A percentile compares a stretch with the other conserved stretches of the same genome.
phyloP scores from a whole-genome alignment of 2,113 vertebrate species.

The Tichodroma muraria region DNA sequence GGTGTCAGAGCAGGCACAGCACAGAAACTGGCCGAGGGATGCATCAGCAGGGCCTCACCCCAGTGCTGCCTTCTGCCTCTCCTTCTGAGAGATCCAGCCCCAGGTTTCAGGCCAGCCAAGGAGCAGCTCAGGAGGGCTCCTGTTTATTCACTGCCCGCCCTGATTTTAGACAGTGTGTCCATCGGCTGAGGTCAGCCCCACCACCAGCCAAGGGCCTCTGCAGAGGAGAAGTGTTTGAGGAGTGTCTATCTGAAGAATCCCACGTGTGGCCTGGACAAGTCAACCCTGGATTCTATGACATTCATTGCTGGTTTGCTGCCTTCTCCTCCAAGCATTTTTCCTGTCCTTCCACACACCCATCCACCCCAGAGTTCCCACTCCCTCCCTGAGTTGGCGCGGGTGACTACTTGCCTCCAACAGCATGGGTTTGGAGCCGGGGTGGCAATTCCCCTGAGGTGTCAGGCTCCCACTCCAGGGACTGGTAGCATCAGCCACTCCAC shows the following conservation, averaged over 20 bases:
- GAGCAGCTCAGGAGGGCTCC: background rate
- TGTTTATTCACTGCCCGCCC: background rate
- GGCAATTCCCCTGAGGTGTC: background rate
- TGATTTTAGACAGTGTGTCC: background rate
- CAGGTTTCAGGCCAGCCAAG: background rate
- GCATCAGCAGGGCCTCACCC: background rate
- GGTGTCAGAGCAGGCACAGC: background rate
- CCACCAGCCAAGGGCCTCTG: background rate
- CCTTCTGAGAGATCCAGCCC: background rate
- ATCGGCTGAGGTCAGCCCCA: background rate
- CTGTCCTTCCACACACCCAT: background rate
- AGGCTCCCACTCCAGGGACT: background rate
- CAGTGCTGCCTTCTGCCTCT: background rate
- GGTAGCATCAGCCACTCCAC: background rate
- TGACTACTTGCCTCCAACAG: background rate
- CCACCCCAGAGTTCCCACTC: background rate
- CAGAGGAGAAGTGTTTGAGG: background rate
- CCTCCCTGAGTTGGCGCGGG: accelerated
- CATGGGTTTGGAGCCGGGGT: background rate
- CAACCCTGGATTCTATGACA: too few species aligned
- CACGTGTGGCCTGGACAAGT: background rate
- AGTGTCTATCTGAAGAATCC: background rate
- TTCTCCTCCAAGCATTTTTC: background rate
- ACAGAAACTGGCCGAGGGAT: background rate
- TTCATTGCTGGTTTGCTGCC: background rate